Conservation (phyloP, 2,888 invertebrate species). For the Rutpela maculata region DNA sequence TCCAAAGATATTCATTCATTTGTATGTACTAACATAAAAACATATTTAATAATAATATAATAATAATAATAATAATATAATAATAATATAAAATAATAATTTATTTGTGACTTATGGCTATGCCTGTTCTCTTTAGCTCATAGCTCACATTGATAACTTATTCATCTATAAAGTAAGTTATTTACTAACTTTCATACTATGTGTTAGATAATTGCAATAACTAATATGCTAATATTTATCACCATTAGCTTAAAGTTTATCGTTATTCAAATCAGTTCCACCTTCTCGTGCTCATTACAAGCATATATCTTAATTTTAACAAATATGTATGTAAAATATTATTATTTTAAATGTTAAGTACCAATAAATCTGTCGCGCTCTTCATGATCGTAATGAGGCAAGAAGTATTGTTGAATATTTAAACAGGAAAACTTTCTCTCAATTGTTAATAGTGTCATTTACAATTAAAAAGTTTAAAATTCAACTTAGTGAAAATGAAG, state of each 20-base stretch:
- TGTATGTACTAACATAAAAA: too few relatives aligned
- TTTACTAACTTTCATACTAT: neutral
- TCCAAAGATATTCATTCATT: too few relatives aligned
- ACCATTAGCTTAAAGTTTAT: neutral
- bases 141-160: neutral
- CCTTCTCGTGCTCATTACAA: neutral
- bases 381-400: neutral
- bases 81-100: too few relatives aligned
- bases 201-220: neutral
- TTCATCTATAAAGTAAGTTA: neutral
- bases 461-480: neutral
- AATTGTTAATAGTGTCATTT: neutral
- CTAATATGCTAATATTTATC: constrained; percentile 10
- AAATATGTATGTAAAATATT: neutral
- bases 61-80: too few relatives aligned
- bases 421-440: neutral
- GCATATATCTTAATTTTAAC: neutral
- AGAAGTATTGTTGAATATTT: neutral
- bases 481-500: neutral
- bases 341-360: constrained; percentile 9
- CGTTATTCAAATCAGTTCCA: neutral
- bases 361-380: neutral
- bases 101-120: too few relatives aligned
- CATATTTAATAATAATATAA: too few relatives aligned
- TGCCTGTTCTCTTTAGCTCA: too few relatives aligned